Evolutionary conservation across 2,888 invertebrate genomes (phyloP).

Genomic region (Diachrysia chrysitis): DNA sequence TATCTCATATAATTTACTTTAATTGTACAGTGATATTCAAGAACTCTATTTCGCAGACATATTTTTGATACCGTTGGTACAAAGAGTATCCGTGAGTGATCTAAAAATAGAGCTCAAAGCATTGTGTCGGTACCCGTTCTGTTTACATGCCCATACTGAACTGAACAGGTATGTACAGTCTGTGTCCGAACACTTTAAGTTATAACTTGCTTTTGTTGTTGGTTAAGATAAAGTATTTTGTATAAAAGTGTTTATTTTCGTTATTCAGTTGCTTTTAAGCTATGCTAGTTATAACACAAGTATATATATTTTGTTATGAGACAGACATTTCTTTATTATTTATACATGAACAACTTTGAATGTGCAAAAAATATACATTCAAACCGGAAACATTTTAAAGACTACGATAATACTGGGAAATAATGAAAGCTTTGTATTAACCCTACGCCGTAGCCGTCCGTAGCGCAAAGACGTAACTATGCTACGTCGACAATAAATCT

Average conservation of each 20-base stretch:
- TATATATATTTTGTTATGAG: too few relatives aligned
- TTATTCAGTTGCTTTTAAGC: too few relatives aligned
- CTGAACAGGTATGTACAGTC: not conserved
- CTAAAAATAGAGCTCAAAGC: conserved; percentile 39
- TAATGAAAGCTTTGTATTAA: conserved; percentile 7
- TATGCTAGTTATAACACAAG: too few relatives aligned
- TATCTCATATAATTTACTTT: not conserved
- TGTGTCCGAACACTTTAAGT: not conserved
- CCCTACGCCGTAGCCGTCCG: conserved; percentile 47
- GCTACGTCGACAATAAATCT: conserved; percentile 12
- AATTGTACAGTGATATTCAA: not conserved
- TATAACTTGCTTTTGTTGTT: not conserved
- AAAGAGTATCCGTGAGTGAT: conserved; percentile 23
- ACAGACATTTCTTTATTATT: too few relatives aligned
- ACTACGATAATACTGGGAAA: conserved; percentile 4
- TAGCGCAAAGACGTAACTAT: conserved; percentile 36
- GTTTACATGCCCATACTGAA: not conserved
- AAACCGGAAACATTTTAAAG: not conserved
- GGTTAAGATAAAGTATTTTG: not conserved
- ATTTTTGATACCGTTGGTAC: not conserved
- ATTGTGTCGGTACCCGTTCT: conserved; percentile 21
- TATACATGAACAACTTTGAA: not conserved
- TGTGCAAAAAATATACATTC: not conserved
- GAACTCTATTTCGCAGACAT: not conserved
- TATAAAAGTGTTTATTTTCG: not conserved